Base-by-base conservation (phyloP, 2,888 invertebrate genomes). In the Andrena haemorrhoa region DNA sequence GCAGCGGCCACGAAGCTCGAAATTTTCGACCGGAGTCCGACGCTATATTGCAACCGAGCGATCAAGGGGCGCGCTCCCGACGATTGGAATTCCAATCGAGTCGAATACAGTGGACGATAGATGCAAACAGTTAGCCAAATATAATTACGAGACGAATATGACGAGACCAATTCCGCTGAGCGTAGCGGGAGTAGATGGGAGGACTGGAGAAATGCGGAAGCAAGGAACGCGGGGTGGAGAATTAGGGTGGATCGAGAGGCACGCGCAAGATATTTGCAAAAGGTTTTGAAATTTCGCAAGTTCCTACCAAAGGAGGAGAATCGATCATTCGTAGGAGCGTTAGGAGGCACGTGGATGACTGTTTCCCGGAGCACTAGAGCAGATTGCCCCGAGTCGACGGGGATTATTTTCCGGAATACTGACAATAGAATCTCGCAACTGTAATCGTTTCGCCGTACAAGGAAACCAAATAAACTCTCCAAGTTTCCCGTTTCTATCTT, bases 101-200 rank as follows among this genome's bases (percentile, higher is more conserved):
- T 16, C 53, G 49, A 35, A 63, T 29, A 51, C 53, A 56, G 56
- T 23, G 41, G 26, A 41, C 41, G 33, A 35, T n/a, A 60, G 41
- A 8, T 61, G 75, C 70, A 75, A 66, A 75, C 75, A 68, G 71
- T 71, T 66, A 41, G 66, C 64, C 69, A 74, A 77, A 78, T 70
- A 63, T 61, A 79, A 79, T 79, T 80, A 72, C 72, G 66, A 53
- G 79, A 79, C 68, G 72, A 63, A 35, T 72, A 51, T 47, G 63
- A 58, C 63, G 68, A 75, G 26, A 58, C 23, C 79, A 72, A 79
- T 80, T 64, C 49, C 80, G 35, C 61, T 33, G 74, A 75, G 63
- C 35, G 63, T 61, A 78, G 47, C 5, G 61, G 41, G 58, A 33
- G 31, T 6, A 1, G 33, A 61, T 33, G 31, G 20, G 4, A 12